Evolutionary conservation across 2,797 vertebrate genomes (phyloP), one percentile per base, ranked within the genome.

Genomic region (Siniperca undulata): DNA sequence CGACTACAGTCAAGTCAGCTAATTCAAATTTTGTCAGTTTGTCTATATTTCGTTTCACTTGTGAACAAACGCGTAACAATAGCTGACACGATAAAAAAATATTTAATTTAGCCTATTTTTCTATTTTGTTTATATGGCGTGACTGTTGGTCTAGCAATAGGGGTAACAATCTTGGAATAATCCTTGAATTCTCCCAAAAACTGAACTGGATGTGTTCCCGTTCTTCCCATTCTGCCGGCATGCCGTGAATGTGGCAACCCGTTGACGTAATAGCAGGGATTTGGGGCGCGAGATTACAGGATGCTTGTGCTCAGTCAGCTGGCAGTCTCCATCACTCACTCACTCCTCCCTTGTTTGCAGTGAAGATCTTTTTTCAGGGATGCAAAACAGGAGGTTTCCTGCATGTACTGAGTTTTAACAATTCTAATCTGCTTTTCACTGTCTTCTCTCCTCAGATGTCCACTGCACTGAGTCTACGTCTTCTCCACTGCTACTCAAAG

Each of bases 401-500:
- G 17, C 20, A 11, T 48, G 9, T 24, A 0, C 34, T 70, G 12
- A 50, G 14, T 16, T 13, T 56, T 1, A 55, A 17, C 36, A 34
- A 2, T 58, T 48, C 50, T 48, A 44, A 2, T 24, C 7, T 34
- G 9, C 1, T 24, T 77, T 27, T 19, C 9, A 27, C 22, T 74
- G 22, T 75, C 22, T 38, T 77, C 56, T 68, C 36, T 86, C 60
- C 19, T 52, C 68, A 93, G 85, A 94, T 95, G 93, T 92, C 90
- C 79, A 64, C 93, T 80, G 60, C 89, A 12, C 59, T 89, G 67
- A 82, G 85, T 73, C 78, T 94, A 44, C 93, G 89, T 74, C 46
- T 92, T 22, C 80, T 95, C 34, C 72, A 92, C 68, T 91, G 90
- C 82, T 89, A 86, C 73, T 79, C 91, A 60, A 92, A 89, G 73